Percentiles rank a stretch among this genome's conserved stretches.
Evolutionary conservation across 1,140 invertebrate genomes (phyloP).

Genomic region (Zaprionus gabonicus): DNA sequence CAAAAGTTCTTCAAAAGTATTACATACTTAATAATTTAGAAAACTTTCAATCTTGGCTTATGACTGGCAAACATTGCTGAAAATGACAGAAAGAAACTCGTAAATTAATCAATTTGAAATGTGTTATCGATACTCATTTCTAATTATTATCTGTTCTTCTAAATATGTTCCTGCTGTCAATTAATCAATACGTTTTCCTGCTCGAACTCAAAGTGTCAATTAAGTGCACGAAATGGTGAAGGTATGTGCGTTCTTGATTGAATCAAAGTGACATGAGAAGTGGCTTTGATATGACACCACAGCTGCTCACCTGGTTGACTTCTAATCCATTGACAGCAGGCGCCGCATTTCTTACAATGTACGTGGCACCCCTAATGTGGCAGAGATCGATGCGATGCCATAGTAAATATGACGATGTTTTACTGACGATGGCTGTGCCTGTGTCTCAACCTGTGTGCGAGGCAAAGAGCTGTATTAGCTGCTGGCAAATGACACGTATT

Average conservation of each 20-base stretch:
- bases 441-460: constrained; percentile 19
- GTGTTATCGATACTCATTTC: not conserved
- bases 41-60: not conserved
- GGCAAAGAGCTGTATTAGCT: constrained; percentile 35
- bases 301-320: not conserved
- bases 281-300: not conserved
- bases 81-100: not conserved
- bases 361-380: not conserved
- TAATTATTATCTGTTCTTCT: not conserved
- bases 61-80: not conserved
- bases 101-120: not conserved
- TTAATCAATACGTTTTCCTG: constrained; percentile 2
- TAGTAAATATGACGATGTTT: constrained; percentile 54
- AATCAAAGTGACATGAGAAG: constrained; percentile 15
- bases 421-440: constrained; percentile 48
- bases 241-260: not conserved
- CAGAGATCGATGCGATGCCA: constrained; percentile 42
- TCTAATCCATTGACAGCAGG: constrained; percentile 16
- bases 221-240: constrained; percentile 10
- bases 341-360: not conserved
- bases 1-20: too few species aligned
- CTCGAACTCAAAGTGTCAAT: constrained; percentile 36
- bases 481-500: constrained; percentile 54
- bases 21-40: too few species aligned
- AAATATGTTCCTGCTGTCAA: constrained; percentile 5